Evolutionary conservation across 2,888 invertebrate species (phyloP), one percentile per base, ranked within the genome.

Genomic region (Thalpophila matura): DNA sequence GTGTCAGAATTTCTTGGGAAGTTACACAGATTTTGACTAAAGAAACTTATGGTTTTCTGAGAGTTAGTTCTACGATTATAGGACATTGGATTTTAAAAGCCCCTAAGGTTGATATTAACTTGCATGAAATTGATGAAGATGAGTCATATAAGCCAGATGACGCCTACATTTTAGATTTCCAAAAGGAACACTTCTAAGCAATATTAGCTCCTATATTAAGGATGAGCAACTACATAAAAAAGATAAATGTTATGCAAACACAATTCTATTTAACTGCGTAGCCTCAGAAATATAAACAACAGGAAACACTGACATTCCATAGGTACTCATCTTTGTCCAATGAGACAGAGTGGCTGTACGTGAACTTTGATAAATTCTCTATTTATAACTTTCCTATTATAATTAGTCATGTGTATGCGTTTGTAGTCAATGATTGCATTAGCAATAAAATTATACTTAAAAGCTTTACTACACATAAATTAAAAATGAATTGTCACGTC

Each of bases 281-380:
- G 47, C 20, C 59, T 47, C 42, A 53, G 54, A 49, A 64, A 74
- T 59, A 63, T 53, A 45, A 58, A 67, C 53, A 80, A 77, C 80
- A 77, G 77, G 77, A 77, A 77, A 74, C 35, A 63, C 53, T 53
- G 45, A 65, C 77, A 77, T 77, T 80, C 77, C 77, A 58, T 62
- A 68, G 38, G 56, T 56, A 73, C 57, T 77, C 74, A 65, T 80
- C 78, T 68, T 61, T 62, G 77, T 56, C 78, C 74, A 68, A 77
- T 80, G 77, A 77, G 80, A 77, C 77, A 62, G 78, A 65, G 51
- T 74, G 74, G 69, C 78, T 74, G 35, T 68, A 47, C 61, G 59
- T 66, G 54, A 73, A 80, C 74, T 77, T 77, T 77, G 77, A 77
- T 77, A 77, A 80, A 37, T 72, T 74, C 35, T 54, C 80, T 80